These are phyloP conservation scores for Drosophila kanapiae DNA, from an alignment of 1,140 invertebrate species.

Conservation along the genomic window DNA sequence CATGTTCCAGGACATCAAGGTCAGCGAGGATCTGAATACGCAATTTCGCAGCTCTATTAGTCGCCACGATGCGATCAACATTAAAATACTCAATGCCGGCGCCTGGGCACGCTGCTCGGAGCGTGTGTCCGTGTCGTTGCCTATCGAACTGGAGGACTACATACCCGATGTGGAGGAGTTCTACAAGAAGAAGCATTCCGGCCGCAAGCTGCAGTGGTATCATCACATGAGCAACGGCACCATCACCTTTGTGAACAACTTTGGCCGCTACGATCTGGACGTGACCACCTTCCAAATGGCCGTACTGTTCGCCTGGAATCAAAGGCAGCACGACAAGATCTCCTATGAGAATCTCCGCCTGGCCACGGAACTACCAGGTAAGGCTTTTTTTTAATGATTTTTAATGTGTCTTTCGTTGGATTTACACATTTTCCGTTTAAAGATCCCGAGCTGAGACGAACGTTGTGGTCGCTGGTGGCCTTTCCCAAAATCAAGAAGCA, in stretches of 20 bases:
- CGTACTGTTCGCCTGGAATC: slow-evolving; percentile 99
- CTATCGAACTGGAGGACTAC: slow-evolving; percentile 98
- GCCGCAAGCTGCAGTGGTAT: slow-evolving; percentile 99
- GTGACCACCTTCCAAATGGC: slow-evolving; percentile 99
- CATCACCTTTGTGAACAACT: slow-evolving; percentile 97
- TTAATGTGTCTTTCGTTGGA: background rate
- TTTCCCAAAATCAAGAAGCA: slow-evolving; percentile 98
- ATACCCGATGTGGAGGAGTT: slow-evolving; percentile 98
- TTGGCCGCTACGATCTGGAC: slow-evolving; percentile 98
- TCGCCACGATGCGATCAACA: slow-evolving; percentile 91
- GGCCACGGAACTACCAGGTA: slow-evolving; percentile 96
- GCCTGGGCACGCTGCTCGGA: slow-evolving; percentile 98
- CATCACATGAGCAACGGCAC: slow-evolving; percentile 99
- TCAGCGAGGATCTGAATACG: slow-evolving; percentile 98
- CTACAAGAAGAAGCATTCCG: slow-evolving; percentile 98
- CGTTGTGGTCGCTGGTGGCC: slow-evolving; percentile 98
- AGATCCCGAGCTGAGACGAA: slow-evolving; percentile 97
- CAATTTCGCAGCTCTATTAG: slow-evolving; percentile 93
- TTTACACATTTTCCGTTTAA: background rate
- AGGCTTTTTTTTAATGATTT: background rate
- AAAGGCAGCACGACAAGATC: slow-evolving; percentile 95
- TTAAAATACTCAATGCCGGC: slow-evolving; percentile 98
- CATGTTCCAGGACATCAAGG: slow-evolving; percentile 99
- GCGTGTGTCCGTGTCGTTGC: slow-evolving; percentile 97
- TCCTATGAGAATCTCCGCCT: slow-evolving; percentile 97